Conservation (phyloP, 2,888 invertebrate genomes). For the Phoronis australis region DNA sequence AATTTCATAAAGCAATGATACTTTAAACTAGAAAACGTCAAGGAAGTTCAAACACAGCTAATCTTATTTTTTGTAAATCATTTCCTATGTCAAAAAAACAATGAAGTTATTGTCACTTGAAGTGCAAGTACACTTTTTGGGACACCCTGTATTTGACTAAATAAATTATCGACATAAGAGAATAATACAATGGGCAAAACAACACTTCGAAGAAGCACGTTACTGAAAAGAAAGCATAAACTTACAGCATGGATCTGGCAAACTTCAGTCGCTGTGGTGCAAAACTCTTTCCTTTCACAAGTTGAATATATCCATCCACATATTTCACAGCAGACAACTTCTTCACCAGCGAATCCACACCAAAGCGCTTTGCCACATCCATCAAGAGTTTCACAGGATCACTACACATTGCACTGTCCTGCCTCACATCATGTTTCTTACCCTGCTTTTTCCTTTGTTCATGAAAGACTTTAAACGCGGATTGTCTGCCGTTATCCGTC, state of each 20-base stretch:
- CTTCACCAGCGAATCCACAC: constrained; percentile 36
- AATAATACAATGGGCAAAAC: no score
- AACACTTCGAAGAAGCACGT: no score
- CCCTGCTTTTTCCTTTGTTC: constrained; percentile 19
- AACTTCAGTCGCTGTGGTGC: constrained; percentile 52
- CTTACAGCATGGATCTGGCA: constrained; percentile 54
- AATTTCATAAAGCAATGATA: no score
- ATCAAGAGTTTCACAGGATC: constrained; percentile 36
- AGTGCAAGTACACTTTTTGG: no score
- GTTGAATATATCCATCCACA: constrained; percentile 25
- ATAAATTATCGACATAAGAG: no score
- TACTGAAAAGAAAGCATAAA: no score
- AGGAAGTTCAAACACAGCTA: no score
- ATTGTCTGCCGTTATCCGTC: background rate
- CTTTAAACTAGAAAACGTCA: no score
- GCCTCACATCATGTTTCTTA: constrained; percentile 13
- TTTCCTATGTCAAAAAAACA: no score
- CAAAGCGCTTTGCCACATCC: constrained; percentile 40
- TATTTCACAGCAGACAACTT: constrained; percentile 33
- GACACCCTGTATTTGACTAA: no score
- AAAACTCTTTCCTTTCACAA: constrained; percentile 23
- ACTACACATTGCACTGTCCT: constrained; percentile 6
- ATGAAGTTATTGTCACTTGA: no score
- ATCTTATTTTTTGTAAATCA: no score
- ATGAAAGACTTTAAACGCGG: background rate